Evolutionary conservation across 64 coral and sea anemone genomes (phyloP).

Genomic region (Catalaphyllia jardinei): DNA sequence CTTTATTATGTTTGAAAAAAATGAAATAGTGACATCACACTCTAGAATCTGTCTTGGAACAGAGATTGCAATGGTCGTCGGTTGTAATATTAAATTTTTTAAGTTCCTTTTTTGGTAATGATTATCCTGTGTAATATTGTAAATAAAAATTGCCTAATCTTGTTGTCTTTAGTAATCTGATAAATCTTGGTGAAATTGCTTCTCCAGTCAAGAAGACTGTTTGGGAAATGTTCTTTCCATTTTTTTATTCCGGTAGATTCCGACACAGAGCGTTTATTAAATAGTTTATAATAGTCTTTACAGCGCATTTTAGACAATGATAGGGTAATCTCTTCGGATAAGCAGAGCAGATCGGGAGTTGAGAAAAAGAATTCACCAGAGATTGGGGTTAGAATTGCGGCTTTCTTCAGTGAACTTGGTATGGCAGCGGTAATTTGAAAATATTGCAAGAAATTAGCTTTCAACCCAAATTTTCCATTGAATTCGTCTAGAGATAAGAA

Average conservation of each 20-base stretch:
- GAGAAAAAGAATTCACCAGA: not conserved
- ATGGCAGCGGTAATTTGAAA: slow-evolving; percentile 5
- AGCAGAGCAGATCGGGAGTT: not conserved
- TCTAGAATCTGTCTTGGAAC: no score
- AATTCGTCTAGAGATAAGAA: not conserved
- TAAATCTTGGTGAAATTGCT: not conserved
- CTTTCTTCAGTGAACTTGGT: slow-evolving; percentile 10
- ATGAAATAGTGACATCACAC: no score
- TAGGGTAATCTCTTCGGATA: not conserved
- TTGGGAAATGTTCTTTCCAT: not conserved
- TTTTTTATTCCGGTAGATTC: not conserved
- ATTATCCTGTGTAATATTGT: not conserved
- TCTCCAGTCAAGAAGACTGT: not conserved
- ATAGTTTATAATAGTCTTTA: not conserved
- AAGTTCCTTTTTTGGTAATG: not conserved
- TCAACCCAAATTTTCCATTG: slow-evolving; percentile 6
- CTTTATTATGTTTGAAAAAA: no score
- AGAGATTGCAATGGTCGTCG: no score
- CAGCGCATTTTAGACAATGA: slow-evolving; percentile 11
- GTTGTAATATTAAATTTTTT: no score
- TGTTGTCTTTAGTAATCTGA: not conserved
- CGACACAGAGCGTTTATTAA: not conserved
- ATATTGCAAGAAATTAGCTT: slow-evolving; percentile 3
- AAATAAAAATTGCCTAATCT: not conserved
- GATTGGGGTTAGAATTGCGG: not conserved